Evolutionary conservation across 2,888 invertebrate genomes (phyloP).

Genomic region (Orchesella flavescens): DNA sequence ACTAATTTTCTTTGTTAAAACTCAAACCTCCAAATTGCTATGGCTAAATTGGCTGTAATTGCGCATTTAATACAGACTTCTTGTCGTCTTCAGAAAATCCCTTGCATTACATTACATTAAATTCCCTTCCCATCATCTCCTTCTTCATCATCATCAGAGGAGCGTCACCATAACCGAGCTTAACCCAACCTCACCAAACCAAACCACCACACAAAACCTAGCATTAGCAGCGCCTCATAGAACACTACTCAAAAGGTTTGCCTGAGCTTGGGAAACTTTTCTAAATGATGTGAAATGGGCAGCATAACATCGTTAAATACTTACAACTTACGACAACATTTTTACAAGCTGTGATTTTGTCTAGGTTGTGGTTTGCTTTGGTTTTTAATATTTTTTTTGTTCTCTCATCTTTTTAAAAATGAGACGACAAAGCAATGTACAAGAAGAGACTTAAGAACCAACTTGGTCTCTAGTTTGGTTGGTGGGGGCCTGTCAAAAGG

Average conservation of each 20-base stretch:
- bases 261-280: conserved; percentile 1
- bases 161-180: neutral
- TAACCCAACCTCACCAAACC: neutral
- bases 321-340: neutral
- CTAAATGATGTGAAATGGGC: conserved; percentile 26
- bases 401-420: conserved; percentile 55
- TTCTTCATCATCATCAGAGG: neutral
- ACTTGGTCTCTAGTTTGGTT: neutral
- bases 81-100: neutral
- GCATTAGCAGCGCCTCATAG: neutral
- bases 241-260: neutral
- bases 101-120: too few relatives aligned
- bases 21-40: neutral
- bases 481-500: neutral
- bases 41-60: conserved; percentile 36
- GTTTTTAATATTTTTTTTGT: conserved; percentile 52
- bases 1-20: conserved; percentile 14
- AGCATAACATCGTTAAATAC: conserved; percentile 3
- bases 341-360: neutral
- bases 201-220: neutral
- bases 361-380: conserved; percentile 64
- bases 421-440: neutral
- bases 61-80: conserved; percentile 21
- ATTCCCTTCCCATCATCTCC: neutral
- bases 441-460: too few relatives aligned